Evolutionary conservation across 2,797 vertebrate species (phyloP), one percentile per base, ranked within the genome.

Genomic region (Sebastes taczanowskii): DNA sequence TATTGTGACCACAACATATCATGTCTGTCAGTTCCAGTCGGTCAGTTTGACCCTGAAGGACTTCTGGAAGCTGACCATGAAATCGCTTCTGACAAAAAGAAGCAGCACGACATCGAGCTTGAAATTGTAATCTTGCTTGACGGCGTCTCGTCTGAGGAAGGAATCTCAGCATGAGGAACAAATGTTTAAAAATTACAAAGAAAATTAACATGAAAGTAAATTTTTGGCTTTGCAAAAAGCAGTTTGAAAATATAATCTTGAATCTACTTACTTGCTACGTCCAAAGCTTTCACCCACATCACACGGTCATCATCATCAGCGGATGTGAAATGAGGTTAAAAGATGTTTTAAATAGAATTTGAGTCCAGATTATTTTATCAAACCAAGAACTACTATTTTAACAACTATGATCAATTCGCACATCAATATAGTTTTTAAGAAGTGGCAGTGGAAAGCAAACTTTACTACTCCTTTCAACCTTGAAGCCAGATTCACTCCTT

Each of bases 31-130:
- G 52, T 38, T 81, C 66, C 11, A 30, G 35, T 66, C 58, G 7
- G 64, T 77, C 71, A 70, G 64, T 74, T 71, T 56, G 70, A 77
- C 75, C 83, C 85, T 46, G 80, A 73, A 84, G 67, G 64, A 66
- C 18, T 34, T 67, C 25, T 66, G 72, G 18, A 71, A 59, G 35
- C 69, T 42, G 2, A 80, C 71, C 77, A 49, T 25, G 29, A 63
- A 77, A 71, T 6, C 30, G 74, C 60, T 53, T 66, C 25, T 34
- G 68, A 67, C 18, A 38, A 11, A 29, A 74, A 66, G n/a, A 80
- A 61, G 68, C 53, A 66, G 32, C 52, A 6, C 60, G 29, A 27
- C 53, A 62, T 34, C 4, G 22, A 38, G 73, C 35, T 10, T 34
- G 4, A 74, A 77, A 61, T 23, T 25, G 49, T 13, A 71, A 65